Evolutionary conservation across 37 sponge, comb jelly and placozoan genomes (phyloP).

Genomic region (Crambe crambe): DNA sequence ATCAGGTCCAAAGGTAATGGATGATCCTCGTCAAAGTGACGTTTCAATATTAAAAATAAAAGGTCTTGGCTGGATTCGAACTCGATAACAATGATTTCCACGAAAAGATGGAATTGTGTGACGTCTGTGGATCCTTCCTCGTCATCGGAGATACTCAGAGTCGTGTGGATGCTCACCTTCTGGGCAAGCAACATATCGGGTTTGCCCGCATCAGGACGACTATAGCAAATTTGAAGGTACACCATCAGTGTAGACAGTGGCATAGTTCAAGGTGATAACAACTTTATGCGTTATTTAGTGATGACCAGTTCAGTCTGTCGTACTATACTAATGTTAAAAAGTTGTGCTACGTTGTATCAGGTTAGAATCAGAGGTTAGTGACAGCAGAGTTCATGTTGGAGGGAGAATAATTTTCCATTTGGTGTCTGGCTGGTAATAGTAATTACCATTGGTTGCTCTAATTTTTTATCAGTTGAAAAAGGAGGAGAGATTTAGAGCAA

Average conservation of each 20-base stretch:
- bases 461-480: constrained; percentile 1
- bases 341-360: background rate
- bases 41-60: background rate
- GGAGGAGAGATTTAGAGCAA: background rate
- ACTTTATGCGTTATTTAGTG: background rate
- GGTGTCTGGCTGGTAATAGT: background rate
- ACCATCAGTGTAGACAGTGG: background rate
- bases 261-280: background rate
- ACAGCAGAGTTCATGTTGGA: background rate
- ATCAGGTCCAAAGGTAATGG: constrained; percentile 11
- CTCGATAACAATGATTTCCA: constrained; percentile 73
- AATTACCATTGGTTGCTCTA: background rate
- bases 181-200: constrained; percentile 95
- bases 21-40: constrained; percentile 6
- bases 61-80: constrained; percentile 76
- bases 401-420: background rate
- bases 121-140: constrained; percentile 93
- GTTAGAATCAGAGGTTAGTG: constrained; percentile 37
- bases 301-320: constrained; percentile 2
- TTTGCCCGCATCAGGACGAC: constrained; percentile 77
- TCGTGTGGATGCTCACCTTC: constrained; percentile 91
- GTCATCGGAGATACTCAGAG: constrained; percentile 92
- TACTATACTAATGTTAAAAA: background rate
- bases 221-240: constrained; percentile 83
- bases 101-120: constrained; percentile 97